Base-by-base conservation (phyloP, 2,888 invertebrate genomes). In the Psylliodes chrysocephalus region DNA sequence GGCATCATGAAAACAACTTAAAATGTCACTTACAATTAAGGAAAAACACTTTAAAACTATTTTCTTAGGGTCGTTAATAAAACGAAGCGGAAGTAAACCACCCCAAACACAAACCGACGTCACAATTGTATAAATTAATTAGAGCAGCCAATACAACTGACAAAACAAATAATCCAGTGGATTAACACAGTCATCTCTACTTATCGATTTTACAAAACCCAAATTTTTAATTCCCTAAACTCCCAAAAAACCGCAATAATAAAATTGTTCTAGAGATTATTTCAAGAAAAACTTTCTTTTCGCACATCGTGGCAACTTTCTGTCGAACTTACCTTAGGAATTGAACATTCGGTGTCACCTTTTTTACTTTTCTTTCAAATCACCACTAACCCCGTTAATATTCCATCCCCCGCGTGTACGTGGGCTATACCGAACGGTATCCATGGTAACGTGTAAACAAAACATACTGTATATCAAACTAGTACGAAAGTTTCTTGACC, bases 391-490 rank as follows among this genome's bases (percentile, higher is more conserved):
- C 44, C 44, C 25, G 18, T n/a, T n/a, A 59, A 66, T 55, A 68
- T 63, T 64, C 33, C 40, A 47, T 59, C 69, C 66, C 69, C 49
- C 65, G 60, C 46, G n/a, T n/a, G n/a, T 64, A 71, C 60, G 22
- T 22, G 64, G n/a, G 64, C 66, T 44, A 49, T 22, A 61, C 40
- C 59, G 47, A 15, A 40, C 22, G 28, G 76, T 77, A 69, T 64
- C 75, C 71, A 76, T 76, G 67, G 75, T 47, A 71, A 77, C 75
- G 12, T 55, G 71, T 75, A 75, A 75, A 76, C 75, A 77, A 74
- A 71, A 76, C 69, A 69, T 52, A 49, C 56, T 52, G 60, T 64
- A 55, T 55, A 57, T 44, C n/a, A 64, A 70, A 71, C 60, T 60
- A 56, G 68, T 67, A 66, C 67, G 68, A 72, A 72, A 74, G 72